Evolutionary conservation across 2,113 vertebrate species (phyloP).

Genomic region (Gopherus evgoodei): DNA sequence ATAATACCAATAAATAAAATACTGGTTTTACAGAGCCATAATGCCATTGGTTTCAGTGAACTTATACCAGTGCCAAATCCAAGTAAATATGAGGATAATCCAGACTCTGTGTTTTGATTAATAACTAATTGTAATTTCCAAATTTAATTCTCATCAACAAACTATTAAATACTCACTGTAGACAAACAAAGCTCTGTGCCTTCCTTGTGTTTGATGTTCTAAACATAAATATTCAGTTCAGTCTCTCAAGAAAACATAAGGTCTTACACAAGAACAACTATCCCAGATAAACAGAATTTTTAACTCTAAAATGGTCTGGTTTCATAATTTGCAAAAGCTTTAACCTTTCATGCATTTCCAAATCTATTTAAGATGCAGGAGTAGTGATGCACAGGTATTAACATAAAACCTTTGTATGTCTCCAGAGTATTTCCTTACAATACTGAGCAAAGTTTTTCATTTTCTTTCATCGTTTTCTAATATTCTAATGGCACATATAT

Average conservation of each 20-base stretch:
- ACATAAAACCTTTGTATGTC: slow-evolving; percentile 64
- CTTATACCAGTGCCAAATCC: rapidly evolving
- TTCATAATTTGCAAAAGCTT: slow-evolving; percentile 70
- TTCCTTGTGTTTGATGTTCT: slow-evolving; percentile 60
- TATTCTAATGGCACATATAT: background rate
- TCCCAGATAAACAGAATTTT: slow-evolving; percentile 70
- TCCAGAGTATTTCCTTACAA: slow-evolving; percentile 62
- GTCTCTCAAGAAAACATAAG: slow-evolving; percentile 69
- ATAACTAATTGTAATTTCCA: slow-evolving; percentile 35
- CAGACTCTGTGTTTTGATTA: background rate
- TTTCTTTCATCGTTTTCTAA: slow-evolving; percentile 45
- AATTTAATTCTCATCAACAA: slow-evolving; percentile 38
- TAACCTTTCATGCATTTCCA: slow-evolving; percentile 74
- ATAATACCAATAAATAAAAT: background rate
- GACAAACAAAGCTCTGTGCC: slow-evolving; percentile 30
- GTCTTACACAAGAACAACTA: slow-evolving; percentile 70
- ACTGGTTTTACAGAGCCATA: rapidly evolving
- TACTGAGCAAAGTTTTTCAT: slow-evolving; percentile 18
- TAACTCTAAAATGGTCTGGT: slow-evolving; percentile 64
- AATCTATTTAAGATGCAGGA: slow-evolving; percentile 60
- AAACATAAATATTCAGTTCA: slow-evolving; percentile 65
- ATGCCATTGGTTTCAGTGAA: background rate
- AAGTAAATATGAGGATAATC: background rate
- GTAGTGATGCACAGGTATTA: slow-evolving; percentile 64
- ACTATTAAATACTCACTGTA: slow-evolving; percentile 43